Percentiles rank a stretch among this genome's conserved stretches.
Conservation (phyloP, 2,797 vertebrate species). For the Acanthiza pusilla region DNA sequence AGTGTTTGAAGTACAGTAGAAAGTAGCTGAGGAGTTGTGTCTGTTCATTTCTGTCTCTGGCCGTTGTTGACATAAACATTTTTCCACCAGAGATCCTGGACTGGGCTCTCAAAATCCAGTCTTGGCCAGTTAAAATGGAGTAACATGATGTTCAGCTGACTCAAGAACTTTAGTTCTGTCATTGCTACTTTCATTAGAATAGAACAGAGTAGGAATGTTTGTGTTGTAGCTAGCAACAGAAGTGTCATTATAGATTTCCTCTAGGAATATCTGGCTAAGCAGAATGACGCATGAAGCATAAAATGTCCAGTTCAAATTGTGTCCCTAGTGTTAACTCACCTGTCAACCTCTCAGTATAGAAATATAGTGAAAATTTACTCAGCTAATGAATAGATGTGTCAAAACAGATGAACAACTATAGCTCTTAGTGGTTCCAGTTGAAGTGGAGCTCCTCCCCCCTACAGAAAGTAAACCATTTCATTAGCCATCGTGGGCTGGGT, state of each 20-base stretch:
- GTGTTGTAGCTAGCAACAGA: background rate
- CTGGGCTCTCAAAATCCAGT: background rate
- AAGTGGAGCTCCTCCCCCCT: background rate
- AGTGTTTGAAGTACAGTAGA: background rate
- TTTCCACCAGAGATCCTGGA: background rate
- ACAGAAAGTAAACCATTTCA: background rate
- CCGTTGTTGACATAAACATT: rapidly evolving
- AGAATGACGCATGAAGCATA: rapidly evolving
- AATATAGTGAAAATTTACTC: background rate
- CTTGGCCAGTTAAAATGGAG: background rate
- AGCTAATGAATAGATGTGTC: background rate
- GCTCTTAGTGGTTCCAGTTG: background rate
- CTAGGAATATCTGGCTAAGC: background rate
- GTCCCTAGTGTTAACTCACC: background rate
- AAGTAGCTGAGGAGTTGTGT: background rate
- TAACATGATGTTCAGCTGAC: background rate
- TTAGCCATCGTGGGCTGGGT: background rate
- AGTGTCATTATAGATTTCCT: background rate
- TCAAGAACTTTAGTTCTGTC: background rate
- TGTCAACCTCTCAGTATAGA: background rate
- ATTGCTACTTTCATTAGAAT: background rate
- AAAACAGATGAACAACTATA: background rate
- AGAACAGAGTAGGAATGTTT: background rate
- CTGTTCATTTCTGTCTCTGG: background rate
- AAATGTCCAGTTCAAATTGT: background rate